Evolutionary conservation across 2,113 vertebrate species (phyloP), one percentile per base, ranked within the genome.

Genomic region (Herpetotheres cachinnans): DNA sequence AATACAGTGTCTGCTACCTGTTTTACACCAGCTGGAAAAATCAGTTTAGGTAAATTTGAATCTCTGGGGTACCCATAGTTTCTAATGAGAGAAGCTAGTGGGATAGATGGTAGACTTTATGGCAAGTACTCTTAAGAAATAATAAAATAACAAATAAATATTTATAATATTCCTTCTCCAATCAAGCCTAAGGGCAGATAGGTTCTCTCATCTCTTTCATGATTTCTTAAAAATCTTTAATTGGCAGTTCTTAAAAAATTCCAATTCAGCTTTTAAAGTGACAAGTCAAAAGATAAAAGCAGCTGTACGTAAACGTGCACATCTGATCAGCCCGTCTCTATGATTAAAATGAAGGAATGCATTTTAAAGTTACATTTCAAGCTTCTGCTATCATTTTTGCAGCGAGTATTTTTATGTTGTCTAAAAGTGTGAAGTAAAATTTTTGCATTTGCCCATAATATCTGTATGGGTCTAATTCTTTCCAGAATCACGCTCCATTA

Each of bases 141-240:
- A 67, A 74, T 78, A 94, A 94, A 93, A 89, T 81, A 86, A 55
- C 56, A 93, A 91, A 94, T 89, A 96, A 92, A 91, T 95, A 89
- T 71, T 92, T 95, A 76, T 85, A 89, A 61, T 69, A 69, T 46
- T 82, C 30, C 9, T 89, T 73, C 38, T 78, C 50, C 4, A 5
- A 40, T 66, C 61, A 95, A 79, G 34, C 86, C 61, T 86, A 59
- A 93, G n/a, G 70, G 70, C 46, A 76, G 40, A 61, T 29, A 84
- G 8, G 4, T 79, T 82, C 36, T 91, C 61, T 95, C 58, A 79
- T 69, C 30, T 90, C 38, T 89, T 84, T 80, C 26, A 84, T 65
- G 44, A 70, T 82, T 79, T 82, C 63, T 73, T 89, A 66, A 89
- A 92, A 94, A 54, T 65, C 40, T 82, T 87, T 92, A 94, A 94